Conservation (phyloP, 2,797 vertebrate species). For the Sebastolobus alascanus region DNA sequence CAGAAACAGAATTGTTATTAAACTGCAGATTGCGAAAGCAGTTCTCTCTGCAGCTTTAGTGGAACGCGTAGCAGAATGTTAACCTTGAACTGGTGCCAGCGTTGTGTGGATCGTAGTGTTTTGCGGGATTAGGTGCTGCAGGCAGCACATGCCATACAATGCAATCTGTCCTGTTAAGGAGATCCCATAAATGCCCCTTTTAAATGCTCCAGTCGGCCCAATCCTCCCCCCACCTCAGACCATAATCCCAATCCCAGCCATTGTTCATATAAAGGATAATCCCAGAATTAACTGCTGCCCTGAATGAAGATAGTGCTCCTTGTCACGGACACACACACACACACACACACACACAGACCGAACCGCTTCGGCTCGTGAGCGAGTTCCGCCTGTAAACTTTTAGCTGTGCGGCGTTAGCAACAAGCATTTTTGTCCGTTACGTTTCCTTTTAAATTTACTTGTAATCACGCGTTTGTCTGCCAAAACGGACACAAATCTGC, state of each 20-base stretch:
- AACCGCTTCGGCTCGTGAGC: too few species aligned
- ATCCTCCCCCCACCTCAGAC: slow-evolving; percentile 34
- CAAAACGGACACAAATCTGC: not conserved
- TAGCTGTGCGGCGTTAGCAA: too few species aligned
- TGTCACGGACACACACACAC: not conserved
- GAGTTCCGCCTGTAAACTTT: too few species aligned
- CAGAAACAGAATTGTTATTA: too few species aligned
- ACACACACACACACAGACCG: not conserved
- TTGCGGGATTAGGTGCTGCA: slow-evolving; percentile 47
- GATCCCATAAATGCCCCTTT: slow-evolving; percentile 45
- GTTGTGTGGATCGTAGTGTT: not conserved
- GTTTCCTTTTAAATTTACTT: not conserved
- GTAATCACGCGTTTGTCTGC: not conserved
- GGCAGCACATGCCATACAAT: slow-evolving; percentile 42
- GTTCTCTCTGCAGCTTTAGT: not conserved
- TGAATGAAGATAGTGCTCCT: slow-evolving; percentile 19
- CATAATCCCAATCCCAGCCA: slow-evolving; percentile 61
- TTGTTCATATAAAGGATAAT: slow-evolving; percentile 64
- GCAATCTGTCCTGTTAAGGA: slow-evolving; percentile 58
- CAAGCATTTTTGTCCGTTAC: too few species aligned
- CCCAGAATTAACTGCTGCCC: slow-evolving; percentile 52
- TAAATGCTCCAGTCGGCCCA: slow-evolving; percentile 30
- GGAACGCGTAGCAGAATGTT: not conserved
- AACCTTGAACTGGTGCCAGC: not conserved
- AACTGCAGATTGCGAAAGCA: not conserved